Conservation (phyloP, 2,888 invertebrate genomes). For the Cataglyphis cursor region DNA sequence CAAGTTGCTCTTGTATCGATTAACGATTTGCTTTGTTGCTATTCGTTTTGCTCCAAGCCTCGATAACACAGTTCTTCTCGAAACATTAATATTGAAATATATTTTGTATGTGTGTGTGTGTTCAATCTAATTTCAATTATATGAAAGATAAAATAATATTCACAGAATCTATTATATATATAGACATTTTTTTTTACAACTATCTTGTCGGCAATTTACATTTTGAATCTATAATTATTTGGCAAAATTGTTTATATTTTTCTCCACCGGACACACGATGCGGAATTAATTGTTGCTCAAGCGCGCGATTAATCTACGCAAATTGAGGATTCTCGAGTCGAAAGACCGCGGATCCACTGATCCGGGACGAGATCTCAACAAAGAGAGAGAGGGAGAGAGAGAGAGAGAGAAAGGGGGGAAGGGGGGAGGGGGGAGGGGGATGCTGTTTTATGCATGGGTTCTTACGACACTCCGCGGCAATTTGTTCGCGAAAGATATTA, state of each 20-base stretch:
- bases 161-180: neutral
- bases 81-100: neutral
- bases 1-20: constrained; percentile 35
- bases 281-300: constrained; percentile 68
- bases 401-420: neutral
- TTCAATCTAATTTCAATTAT: neutral
- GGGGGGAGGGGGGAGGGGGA: neutral
- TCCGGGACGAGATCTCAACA: constrained; percentile 11
- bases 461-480: neutral
- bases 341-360: constrained; percentile 15
- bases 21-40: constrained; percentile 40
- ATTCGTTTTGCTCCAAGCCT: constrained; percentile 2
- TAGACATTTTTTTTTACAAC: neutral
- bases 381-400: too few species aligned
- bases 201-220: neutral
- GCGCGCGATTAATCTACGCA: constrained; percentile 60
- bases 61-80: constrained; percentile 20
- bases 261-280: constrained; percentile 59
- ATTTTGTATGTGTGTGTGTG: neutral
- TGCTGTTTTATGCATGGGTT: constrained; percentile 28
- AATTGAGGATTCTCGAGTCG: constrained; percentile 62
- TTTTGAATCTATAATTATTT: neutral
- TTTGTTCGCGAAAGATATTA: constrained; percentile 34
- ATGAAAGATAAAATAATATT: neutral
- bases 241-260: neutral